Evolutionary conservation across 2,113 vertebrate species (phyloP), one percentile per base, ranked within the genome.

Genomic region (Brachyhypopomus gauderio): DNA sequence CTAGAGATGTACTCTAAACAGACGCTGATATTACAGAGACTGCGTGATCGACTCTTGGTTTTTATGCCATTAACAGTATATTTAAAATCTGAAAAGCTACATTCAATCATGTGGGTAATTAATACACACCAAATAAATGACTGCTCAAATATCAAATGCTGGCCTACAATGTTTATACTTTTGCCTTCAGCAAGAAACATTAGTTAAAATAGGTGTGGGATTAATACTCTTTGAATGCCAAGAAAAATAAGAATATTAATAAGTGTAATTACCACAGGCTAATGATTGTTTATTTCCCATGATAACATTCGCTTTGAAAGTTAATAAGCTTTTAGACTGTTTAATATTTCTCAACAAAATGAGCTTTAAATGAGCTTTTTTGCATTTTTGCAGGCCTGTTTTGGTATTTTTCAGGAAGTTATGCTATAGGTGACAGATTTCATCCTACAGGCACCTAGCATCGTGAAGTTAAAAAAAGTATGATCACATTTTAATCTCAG

Each of bases 241-340:
- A 9, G 20, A 60, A 67, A 22, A 52, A 11, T 20, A 66, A 27
- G 7, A 77, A 27, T 30, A 27, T 16, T 41, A 71, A 22, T 23
- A 45, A 0, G 17, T 58, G 2, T 11, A 67, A 78, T 78, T 38
- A 17, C 52, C 66, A 59, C 30, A 59, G 20, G 22, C 64, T 70
- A 41, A 78, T 41, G 77, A 19, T 36, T 22, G 30, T 22, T 59
- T 78, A 71, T 78, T 78, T 78, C 66, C 52, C 77, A 23, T 41
- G 48, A 38, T 59, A 78, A 58, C 41, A 70, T 38, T 41, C 56
- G 58, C 41, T 38, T 41, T 78, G 75, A 77, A 77, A 77, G 45
- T 78, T 78, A 78, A 70, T 41, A 70, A 58, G 48, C 64, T 69
- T 64, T 69, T 56, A 78, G 25, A 69, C 27, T 58, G 76, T 23